A percentile compares a stretch with the other conserved stretches of the same genome.
phyloP scores from a whole-genome alignment of 1,140 invertebrate species.

The Brachionus plicatilis region DNA sequence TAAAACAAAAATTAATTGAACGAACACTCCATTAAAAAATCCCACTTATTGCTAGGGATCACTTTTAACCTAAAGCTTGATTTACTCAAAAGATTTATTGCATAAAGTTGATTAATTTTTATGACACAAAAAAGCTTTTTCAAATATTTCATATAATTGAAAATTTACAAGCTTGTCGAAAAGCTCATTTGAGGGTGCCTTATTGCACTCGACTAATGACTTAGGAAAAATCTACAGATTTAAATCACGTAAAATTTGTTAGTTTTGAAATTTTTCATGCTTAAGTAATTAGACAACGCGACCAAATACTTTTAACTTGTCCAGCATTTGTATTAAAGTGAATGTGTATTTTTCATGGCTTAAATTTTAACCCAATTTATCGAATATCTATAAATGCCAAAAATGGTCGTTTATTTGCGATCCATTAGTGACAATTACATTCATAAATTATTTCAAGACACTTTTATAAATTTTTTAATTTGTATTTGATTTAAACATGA shows the following conservation, averaged over 20 bases:
- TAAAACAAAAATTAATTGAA: not conserved
- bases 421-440: constrained; percentile 24
- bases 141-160: not conserved
- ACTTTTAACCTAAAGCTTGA: constrained; percentile 14
- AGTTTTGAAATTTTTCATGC: not conserved
- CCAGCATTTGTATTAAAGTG: not conserved
- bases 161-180: not conserved
- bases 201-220: not conserved
- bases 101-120: constrained; percentile 18
- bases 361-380: not conserved
- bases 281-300: not conserved
- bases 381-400: not conserved
- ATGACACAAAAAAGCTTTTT: constrained; percentile 11
- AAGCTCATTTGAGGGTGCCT: not conserved
- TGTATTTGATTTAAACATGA: constrained; percentile 2
- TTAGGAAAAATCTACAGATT: not conserved
- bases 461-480: not conserved
- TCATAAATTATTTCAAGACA: constrained; percentile 30
- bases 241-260: not conserved
- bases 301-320: not conserved
- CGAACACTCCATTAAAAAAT: not conserved
- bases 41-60: not conserved
- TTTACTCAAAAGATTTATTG: not conserved
- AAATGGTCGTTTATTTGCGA: not conserved
- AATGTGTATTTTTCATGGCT: not conserved